These are phyloP conservation scores for Pristionchus entomophagus DNA, from an alignment of 2,888 invertebrate genomes.

Conservation along the genomic window DNA sequence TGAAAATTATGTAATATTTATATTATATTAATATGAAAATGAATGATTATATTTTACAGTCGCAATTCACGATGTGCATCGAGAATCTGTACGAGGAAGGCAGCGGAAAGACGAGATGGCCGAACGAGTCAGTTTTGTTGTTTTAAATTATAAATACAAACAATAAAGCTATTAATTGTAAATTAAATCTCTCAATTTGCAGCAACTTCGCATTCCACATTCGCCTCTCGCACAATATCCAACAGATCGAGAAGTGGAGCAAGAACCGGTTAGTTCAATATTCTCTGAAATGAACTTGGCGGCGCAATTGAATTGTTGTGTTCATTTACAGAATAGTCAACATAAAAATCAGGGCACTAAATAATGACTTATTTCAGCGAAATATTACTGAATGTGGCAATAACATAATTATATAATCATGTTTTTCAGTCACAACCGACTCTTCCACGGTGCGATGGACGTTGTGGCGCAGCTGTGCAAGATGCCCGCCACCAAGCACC, in stretches of 20 bases:
- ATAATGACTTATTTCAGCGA: too few relatives aligned
- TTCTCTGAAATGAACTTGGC: too few relatives aligned
- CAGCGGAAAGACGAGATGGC: constrained; percentile 48
- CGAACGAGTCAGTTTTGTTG: constrained; percentile 59
- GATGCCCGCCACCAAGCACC: constrained; percentile 89
- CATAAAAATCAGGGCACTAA: too few relatives aligned
- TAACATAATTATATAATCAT: background rate
- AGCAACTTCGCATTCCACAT: constrained; percentile 50
- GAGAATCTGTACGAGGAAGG: constrained; percentile 53
- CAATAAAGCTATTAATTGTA: background rate
- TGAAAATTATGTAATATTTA: background rate
- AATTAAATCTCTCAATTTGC: background rate
- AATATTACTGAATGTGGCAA: too few relatives aligned
- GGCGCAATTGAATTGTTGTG: too few relatives aligned
- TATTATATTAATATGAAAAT: background rate
- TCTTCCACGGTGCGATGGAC: constrained; percentile 78
- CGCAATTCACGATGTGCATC: constrained; percentile 68
- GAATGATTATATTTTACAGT: constrained; percentile 51
- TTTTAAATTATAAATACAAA: background rate
- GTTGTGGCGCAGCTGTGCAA: constrained; percentile 88
- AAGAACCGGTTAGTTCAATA: constrained; percentile 59
- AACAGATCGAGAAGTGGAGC: constrained; percentile 77
- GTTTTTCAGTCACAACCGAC: background rate
- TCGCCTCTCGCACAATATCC: constrained; percentile 79
- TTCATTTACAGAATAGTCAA: too few relatives aligned